These are phyloP conservation scores for Oryzias dopingdopingensis DNA, from an alignment of 2,797 vertebrate species.

Conservation along the genomic window DNA sequence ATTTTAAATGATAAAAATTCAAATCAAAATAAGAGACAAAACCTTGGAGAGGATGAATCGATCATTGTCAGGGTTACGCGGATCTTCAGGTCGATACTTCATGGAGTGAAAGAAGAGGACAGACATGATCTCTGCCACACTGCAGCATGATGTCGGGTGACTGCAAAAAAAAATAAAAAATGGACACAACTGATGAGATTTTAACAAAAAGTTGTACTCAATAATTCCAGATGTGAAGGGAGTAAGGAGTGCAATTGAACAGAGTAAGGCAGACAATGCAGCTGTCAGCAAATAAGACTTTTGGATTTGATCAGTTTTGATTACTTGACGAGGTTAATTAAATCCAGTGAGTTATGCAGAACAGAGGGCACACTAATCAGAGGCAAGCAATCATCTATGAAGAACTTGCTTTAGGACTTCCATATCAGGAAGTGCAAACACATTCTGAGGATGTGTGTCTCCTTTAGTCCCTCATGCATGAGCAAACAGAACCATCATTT, in stretches of 20 bases:
- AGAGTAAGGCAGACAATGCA: not conserved
- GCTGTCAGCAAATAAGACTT: not conserved
- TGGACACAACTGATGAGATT: conserved; percentile 21
- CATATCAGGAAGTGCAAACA: not conserved
- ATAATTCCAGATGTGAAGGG: not conserved
- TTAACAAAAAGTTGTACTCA: not conserved
- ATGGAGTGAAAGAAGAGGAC: conserved; percentile 93
- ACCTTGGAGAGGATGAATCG: conserved; percentile 95
- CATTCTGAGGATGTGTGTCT: not conserved
- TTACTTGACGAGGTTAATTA: conserved; percentile 26
- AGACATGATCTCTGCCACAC: conserved; percentile 92
- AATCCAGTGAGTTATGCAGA: conserved; percentile 23
- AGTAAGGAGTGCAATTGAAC: too few relatives aligned
- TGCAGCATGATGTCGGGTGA: conserved; percentile 95
- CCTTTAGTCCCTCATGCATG: conserved; percentile 3
- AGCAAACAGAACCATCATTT: not conserved
- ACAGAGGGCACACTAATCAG: conserved; percentile 1
- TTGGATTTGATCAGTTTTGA: not conserved
- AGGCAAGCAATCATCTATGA: conserved; percentile 11
- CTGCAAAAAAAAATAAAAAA: conserved; percentile 68
- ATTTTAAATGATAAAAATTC: too few relatives aligned
- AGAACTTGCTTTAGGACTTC: not conserved
- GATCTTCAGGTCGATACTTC: conserved; percentile 90
- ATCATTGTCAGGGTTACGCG: conserved; percentile 88
- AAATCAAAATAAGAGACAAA: too few relatives aligned